A percentile compares a stretch with the other conserved stretches of the same genome.
Evolutionary conservation across 2,888 invertebrate genomes (phyloP).

Genomic region (Hydraecia micacea): DNA sequence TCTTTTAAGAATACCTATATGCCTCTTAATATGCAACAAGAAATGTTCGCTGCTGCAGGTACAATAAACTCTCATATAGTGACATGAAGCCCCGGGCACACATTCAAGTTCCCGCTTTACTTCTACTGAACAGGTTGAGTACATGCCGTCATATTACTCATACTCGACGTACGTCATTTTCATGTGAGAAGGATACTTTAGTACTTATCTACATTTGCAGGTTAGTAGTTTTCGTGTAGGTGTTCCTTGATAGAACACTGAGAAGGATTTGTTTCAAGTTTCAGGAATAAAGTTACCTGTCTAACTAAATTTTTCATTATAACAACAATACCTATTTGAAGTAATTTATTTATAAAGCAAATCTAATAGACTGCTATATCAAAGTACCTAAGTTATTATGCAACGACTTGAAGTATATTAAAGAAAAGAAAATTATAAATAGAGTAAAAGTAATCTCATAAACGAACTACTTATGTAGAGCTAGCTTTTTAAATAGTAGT

Average conservation of each 20-base stretch:
- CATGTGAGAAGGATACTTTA: not conserved
- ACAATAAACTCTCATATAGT: slow-evolving; percentile 12
- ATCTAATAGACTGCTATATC: not conserved
- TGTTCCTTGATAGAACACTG: not conserved
- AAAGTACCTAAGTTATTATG: not conserved
- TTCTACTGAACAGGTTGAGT: slow-evolving; percentile 3
- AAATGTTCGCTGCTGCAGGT: slow-evolving; percentile 20
- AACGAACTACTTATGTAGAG: not conserved
- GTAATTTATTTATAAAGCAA: not conserved
- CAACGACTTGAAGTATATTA: not conserved
- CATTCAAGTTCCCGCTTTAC: slow-evolving; percentile 28
- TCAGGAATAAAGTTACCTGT: not conserved
- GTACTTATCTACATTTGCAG: not conserved
- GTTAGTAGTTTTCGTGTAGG: slow-evolving; percentile 6
- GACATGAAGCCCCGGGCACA: slow-evolving; percentile 19
- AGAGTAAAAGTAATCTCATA: not conserved
- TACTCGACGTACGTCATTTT: slow-evolving; percentile 9
- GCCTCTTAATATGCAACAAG: slow-evolving; percentile 31
- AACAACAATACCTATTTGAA: not conserved
- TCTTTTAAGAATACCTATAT: slow-evolving; percentile 28
- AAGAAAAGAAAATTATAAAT: not conserved
- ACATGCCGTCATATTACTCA: not conserved
- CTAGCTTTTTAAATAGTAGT: not conserved
- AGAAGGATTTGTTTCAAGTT: not conserved
- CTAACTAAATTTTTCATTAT: not conserved